Base-by-base conservation (phyloP, 2,113 vertebrate genomes). In the Mixornis gularis region DNA sequence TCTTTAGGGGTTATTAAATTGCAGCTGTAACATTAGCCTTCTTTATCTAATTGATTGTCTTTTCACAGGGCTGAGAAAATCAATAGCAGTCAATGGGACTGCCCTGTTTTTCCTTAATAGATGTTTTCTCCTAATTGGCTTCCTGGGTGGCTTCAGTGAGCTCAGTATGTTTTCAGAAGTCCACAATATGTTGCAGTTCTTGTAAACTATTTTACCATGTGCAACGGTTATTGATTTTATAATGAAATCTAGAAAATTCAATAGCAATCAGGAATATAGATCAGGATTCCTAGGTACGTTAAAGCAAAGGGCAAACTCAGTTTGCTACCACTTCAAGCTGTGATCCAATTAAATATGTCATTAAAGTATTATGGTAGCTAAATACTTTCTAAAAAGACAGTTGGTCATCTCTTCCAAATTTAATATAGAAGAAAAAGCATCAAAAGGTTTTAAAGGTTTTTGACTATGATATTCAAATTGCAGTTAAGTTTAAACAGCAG, bases 171-270 rank as follows among this genome's bases (percentile, higher is more conserved):
- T 98, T 98, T 96, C 96, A 94, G 95, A 97, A 97, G 95, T 96
- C 96, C 97, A 89, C 98, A 97, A 95, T 97, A 97, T 97, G 98
- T 98, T 97, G 97, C 94, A 96, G 94, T 95, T 97, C 97, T 98
- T 98, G 97, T 98, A 98, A 98, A 98, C 96, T 97, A 98, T 97
- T 98, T 97, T 97, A 96, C 97, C 95, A 95, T 94, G 97, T 94
- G 97, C 97, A 97, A 97, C 38, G 44, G 96, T 95, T 97, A 98
- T 98, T 98, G 98, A 98, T 98, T 98, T 98, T 98, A 97, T 98
- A 98, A 98, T 98, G 97, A 98, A 98, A 98, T 98, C 97, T 98
- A 97, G 95, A 97, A 97, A 98, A 98, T 96, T 98, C 98, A 97
- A 98, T 98, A 97, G 95, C 97, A 97, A 98, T 98, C 97, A 98